Conservation (phyloP, 2,888 invertebrate genomes). For the Morinoia aosen region DNA sequence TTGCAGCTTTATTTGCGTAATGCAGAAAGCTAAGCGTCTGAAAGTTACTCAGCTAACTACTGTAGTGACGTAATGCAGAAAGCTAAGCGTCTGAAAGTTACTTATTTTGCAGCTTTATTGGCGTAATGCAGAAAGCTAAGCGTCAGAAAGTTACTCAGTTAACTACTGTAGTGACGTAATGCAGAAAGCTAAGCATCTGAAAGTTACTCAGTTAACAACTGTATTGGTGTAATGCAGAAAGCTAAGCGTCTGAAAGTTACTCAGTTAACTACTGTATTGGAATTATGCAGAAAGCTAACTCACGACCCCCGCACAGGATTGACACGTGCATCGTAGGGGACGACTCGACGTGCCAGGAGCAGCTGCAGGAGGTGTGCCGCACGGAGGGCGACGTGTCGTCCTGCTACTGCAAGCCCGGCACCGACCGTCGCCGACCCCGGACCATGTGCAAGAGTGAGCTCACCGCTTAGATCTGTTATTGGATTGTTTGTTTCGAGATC, state of each 20-base stretch:
- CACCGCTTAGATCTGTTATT: background rate
- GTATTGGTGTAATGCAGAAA: background rate
- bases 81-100: background rate
- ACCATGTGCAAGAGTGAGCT: slow-evolving; percentile 80
- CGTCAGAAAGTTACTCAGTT: background rate
- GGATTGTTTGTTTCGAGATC: no score
- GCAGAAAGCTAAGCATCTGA: background rate
- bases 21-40: background rate
- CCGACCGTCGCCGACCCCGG: slow-evolving; percentile 78
- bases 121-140: no score
- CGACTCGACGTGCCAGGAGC: slow-evolving; percentile 89
- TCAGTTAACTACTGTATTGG: no score
- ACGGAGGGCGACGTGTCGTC: slow-evolving; percentile 89
- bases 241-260: no score
- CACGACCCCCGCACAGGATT: slow-evolving; percentile 75
- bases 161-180: background rate
- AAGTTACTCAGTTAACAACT: background rate
- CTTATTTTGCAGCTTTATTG: background rate
- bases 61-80: background rate
- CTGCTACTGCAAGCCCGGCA: slow-evolving; percentile 87
- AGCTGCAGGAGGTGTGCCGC: slow-evolving; percentile 88
- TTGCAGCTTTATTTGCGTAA: no score
- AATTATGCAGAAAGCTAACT: no score
- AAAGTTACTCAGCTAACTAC: background rate
- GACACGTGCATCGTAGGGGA: slow-evolving; percentile 96